Percentiles rank a stretch among this genome's conserved stretches.
phyloP scores from a whole-genome alignment of 37 sponge, comb jelly and placozoan species.

The Petrosia ficiformis region DNA sequence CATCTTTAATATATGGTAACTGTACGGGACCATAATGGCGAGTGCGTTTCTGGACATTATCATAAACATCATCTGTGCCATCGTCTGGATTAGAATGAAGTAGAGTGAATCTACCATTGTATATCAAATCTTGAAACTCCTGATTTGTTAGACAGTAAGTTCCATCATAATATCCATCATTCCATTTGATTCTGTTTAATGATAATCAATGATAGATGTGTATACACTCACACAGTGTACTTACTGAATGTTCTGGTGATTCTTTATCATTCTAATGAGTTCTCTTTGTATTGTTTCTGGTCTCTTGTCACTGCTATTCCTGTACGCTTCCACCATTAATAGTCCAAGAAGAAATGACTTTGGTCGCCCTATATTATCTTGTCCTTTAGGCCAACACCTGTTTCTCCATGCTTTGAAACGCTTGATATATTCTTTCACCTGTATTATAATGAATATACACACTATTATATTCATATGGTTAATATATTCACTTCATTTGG shows the following conservation, averaged over 20 bases:
- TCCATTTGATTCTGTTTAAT: slow-evolving; percentile 40
- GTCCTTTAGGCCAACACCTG: slow-evolving; percentile 5
- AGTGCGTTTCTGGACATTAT: not conserved
- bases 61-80: not conserved
- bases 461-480: not conserved
- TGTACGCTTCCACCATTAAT: slow-evolving; percentile 32
- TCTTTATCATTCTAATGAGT: slow-evolving; percentile 24
- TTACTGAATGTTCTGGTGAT: slow-evolving; percentile 35
- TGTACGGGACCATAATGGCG: not conserved
- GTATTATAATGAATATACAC: not conserved
- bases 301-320: not conserved
- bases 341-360: slow-evolving; percentile 44
- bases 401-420: slow-evolving; percentile 69
- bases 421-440: slow-evolving; percentile 59
- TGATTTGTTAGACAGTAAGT: not conserved
- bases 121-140: not conserved
- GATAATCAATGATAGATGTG: not conserved
- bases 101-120: slow-evolving; percentile 1
- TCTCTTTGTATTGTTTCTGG: not conserved
- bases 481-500: slow-evolving; percentile 30
- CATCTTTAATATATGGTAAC: slow-evolving; percentile 52
- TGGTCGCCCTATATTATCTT: slow-evolving; percentile 20
- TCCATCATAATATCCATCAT: slow-evolving; percentile 17
- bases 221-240: not conserved
- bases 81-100: not conserved